These are phyloP conservation scores for Calypte anna DNA, from an alignment of 2,113 vertebrate genomes.

Conservation along the genomic window DNA sequence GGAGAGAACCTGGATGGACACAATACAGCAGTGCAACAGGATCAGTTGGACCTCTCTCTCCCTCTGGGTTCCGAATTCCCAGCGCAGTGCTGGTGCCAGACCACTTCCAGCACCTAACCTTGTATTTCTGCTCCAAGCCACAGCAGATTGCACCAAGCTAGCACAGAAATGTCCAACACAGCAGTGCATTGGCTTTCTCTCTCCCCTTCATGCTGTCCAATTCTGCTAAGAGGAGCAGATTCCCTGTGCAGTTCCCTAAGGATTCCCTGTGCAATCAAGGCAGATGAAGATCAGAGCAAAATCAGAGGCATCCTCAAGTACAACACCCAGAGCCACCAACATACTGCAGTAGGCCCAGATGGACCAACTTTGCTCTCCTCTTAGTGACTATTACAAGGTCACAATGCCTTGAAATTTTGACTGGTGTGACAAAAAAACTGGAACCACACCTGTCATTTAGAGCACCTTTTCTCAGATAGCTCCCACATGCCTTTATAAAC, in stretches of 20 bases:
- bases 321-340: not conserved
- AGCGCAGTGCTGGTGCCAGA: not conserved
- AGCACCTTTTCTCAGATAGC: conserved; percentile 23
- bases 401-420: not conserved
- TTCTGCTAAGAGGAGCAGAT: not conserved
- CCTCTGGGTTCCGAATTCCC: not conserved
- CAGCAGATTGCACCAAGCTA: not conserved
- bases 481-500: conserved; percentile 52
- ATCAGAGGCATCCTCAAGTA: not conserved
- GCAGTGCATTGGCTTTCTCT: not conserved
- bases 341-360: not conserved
- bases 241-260: no score
- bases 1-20: not conserved
- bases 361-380: not conserved
- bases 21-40: accelerated
- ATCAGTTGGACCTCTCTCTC: not conserved
- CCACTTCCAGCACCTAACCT: not conserved
- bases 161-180: not conserved
- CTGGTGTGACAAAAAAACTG: not conserved
- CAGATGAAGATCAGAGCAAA: not conserved
- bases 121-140: not conserved
- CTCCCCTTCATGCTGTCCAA: not conserved
- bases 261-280: not conserved
- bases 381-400: not conserved
- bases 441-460: not conserved